Conservation (phyloP, 2,888 invertebrate species). For the Nebria salina region DNA sequence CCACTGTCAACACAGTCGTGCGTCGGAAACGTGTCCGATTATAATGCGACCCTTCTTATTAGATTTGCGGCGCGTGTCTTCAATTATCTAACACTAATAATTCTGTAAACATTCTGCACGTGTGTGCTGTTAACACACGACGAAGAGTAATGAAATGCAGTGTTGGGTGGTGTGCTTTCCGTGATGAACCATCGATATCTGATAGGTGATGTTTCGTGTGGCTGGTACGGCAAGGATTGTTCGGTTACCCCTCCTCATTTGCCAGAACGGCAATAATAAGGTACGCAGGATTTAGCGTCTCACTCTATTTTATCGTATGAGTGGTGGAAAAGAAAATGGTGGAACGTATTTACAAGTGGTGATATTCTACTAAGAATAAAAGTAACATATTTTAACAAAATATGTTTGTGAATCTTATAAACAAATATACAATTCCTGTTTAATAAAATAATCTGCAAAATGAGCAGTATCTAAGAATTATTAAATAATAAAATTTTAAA, state of each 20-base stretch:
- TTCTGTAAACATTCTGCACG: constrained; percentile 34
- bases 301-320: not conserved
- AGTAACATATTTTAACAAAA: no score
- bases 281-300: not conserved
- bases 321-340: not conserved
- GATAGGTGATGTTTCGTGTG: constrained; percentile 14
- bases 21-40: not conserved
- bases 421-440: no score
- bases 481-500: no score
- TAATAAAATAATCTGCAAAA: no score
- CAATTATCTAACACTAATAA: constrained; percentile 21
- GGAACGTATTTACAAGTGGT: no score
- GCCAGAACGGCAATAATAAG: not conserved
- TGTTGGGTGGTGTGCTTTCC: constrained; percentile 4
- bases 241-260: not conserved
- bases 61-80: constrained; percentile 24
- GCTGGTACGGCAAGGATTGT: constrained; percentile 5
- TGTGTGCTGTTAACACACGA: constrained; percentile 12
- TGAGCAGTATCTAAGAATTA: no score
- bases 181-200: constrained; percentile 6
- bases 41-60: constrained; percentile 1
- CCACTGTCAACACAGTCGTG: constrained; percentile 14
- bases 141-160: not conserved
- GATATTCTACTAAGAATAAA: no score
- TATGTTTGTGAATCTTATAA: no score